Evolutionary conservation across 2,888 invertebrate genomes (phyloP).

Genomic region (Eucera pruinosa): DNA sequence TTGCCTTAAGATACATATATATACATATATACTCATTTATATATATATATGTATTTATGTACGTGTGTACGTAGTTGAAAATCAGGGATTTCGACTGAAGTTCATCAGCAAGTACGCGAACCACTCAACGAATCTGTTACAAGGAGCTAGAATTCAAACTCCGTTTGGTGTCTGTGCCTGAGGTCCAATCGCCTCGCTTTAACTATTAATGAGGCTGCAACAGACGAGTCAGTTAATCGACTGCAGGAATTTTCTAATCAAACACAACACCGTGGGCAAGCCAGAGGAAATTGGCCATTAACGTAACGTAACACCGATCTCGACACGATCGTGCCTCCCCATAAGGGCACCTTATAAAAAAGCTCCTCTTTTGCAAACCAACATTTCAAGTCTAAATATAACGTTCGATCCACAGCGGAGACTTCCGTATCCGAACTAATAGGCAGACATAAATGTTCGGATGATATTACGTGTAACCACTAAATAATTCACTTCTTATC

Average conservation of each 20-base stretch:
- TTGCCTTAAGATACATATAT: background rate
- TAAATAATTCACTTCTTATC: no score
- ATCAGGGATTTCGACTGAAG: constrained; percentile 22
- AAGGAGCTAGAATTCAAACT: constrained; percentile 36
- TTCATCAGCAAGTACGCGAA: constrained; percentile 20
- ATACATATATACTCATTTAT: no score
- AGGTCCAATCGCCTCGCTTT: constrained; percentile 44
- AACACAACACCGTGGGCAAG: constrained; percentile 39
- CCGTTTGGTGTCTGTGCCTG: constrained; percentile 46
- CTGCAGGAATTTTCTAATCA: constrained; percentile 52
- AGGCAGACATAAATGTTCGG: no score
- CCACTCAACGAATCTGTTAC: constrained; percentile 36
- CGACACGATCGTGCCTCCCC: background rate
- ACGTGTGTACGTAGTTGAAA: background rate
- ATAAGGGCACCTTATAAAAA: no score
- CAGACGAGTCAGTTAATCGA: constrained; percentile 47
- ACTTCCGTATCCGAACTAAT: no score
- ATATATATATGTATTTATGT: background rate
- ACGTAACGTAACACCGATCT: constrained; percentile 42
- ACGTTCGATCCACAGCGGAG: no score
- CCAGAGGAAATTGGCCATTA: constrained; percentile 43
- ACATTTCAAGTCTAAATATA: background rate
- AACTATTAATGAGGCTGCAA: constrained; percentile 49
- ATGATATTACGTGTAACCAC: no score
- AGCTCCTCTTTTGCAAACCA: no score